These are phyloP conservation scores for Uromys caudimaculatus DNA, from an alignment of 2,797 vertebrate species.

Conservation along the genomic window DNA sequence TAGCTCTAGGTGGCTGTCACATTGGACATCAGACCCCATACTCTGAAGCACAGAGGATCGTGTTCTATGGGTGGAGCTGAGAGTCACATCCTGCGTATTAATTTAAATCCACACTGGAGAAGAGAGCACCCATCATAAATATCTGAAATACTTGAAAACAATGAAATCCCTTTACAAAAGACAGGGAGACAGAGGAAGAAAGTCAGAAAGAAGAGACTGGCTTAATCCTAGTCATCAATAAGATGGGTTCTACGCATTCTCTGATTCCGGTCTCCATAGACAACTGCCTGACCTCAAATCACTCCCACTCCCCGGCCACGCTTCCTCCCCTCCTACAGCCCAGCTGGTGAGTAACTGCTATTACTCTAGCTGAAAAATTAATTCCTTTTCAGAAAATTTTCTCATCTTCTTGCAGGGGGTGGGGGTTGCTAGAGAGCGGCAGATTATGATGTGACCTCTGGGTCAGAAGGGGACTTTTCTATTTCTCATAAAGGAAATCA, in stretches of 20 bases:
- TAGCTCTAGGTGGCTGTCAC: slow-evolving; percentile 27
- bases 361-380: slow-evolving; percentile 89
- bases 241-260: slow-evolving; percentile 87
- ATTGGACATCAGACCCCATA: slow-evolving; percentile 7
- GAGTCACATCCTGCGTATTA: slow-evolving; percentile 84
- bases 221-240: slow-evolving; percentile 87
- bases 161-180: slow-evolving; percentile 85
- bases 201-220: slow-evolving; percentile 61
- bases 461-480: slow-evolving; percentile 91
- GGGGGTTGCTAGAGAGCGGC: slow-evolving; percentile 84
- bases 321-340: slow-evolving; percentile 84
- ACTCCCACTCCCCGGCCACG: slow-evolving; percentile 88
- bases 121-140: slow-evolving; percentile 79
- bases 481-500: slow-evolving; percentile 93
- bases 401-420: slow-evolving; percentile 85
- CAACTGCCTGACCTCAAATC: slow-evolving; percentile 86
- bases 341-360: slow-evolving; percentile 88
- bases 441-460: slow-evolving; percentile 90
- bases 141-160: slow-evolving; percentile 57
- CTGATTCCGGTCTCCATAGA: slow-evolving; percentile 86
- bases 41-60: slow-evolving; percentile 67
- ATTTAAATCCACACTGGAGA: slow-evolving; percentile 84
- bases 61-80: slow-evolving; percentile 72
- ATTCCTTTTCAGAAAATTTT: slow-evolving; percentile 91
- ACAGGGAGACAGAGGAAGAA: background rate